phyloP scores from a whole-genome alignment of 2,113 vertebrate genomes.

The zebrafish (Danio rerio) region DNA sequence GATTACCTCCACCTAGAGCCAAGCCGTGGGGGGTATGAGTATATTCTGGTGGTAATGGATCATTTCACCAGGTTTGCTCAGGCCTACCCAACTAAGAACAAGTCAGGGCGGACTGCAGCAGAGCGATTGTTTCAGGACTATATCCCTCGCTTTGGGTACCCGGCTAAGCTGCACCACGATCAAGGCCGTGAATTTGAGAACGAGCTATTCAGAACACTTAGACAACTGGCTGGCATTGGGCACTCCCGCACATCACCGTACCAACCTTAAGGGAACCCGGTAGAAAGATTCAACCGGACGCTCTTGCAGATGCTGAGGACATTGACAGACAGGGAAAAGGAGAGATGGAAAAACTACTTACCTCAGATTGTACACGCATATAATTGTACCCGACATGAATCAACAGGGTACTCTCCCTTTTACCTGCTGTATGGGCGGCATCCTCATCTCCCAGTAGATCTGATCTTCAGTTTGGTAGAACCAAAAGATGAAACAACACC shows the following conservation, averaged over 20 bases:
- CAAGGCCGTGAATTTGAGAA: slow-evolving; percentile 36
- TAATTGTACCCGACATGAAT: background rate
- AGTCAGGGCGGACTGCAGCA: background rate
- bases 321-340: no score
- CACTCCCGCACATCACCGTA: background rate
- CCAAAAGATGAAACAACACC: background rate
- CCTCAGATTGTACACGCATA: no score
- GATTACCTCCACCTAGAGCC: background rate
- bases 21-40: background rate
- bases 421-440: background rate
- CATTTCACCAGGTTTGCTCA: slow-evolving; percentile 21
- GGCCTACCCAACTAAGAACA: no score
- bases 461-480: background rate
- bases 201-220: background rate
- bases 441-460: background rate
- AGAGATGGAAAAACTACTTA: no score
- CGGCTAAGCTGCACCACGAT: slow-evolving; percentile 18
- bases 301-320: no score
- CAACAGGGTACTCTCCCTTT: background rate
- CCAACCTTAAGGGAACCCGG: background rate
- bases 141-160: slow-evolving; percentile 13
- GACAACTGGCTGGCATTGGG: background rate
- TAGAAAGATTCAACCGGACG: background rate
- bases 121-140: slow-evolving; percentile 8
- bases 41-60: background rate